These are phyloP conservation scores for Centrocercus urophasianus DNA, from an alignment of 2,113 vertebrate species.

Conservation along the genomic window DNA sequence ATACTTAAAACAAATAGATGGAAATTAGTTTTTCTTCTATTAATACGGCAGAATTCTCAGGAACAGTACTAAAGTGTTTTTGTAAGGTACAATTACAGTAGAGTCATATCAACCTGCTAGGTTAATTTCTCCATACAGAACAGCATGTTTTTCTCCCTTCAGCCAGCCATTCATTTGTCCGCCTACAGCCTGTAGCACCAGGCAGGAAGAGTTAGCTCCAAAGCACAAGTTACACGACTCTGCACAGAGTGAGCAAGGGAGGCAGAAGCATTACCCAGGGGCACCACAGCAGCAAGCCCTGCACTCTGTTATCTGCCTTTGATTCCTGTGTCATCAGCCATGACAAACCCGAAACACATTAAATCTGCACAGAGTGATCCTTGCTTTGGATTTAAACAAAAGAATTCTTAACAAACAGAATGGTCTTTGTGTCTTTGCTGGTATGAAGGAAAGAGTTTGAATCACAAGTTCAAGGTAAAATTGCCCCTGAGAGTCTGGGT, in stretches of 20 bases:
- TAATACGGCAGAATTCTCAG: constrained; percentile 43
- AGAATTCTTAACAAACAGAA: not conserved
- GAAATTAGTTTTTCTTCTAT: constrained; percentile 49
- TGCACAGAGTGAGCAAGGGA: not conserved
- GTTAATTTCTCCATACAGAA: constrained; percentile 42
- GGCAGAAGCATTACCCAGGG: not conserved
- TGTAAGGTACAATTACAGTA: constrained; percentile 55
- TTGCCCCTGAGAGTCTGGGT: not conserved
- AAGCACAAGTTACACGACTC: not conserved
- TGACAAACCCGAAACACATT: not conserved
- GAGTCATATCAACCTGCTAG: constrained; percentile 33
- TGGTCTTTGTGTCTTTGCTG: not conserved
- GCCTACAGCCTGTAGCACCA: constrained; percentile 52
- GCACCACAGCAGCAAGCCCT: not conserved
- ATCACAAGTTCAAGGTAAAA: not conserved
- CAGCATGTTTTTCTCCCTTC: constrained; percentile 42
- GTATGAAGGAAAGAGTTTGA: not conserved
- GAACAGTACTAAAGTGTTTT: constrained; percentile 2
- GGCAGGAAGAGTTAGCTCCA: constrained; percentile 1
- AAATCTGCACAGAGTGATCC: not conserved
- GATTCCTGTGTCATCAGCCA: not conserved
- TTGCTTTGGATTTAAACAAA: not conserved
- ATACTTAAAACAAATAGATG: constrained; percentile 57
- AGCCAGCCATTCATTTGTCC: constrained; percentile 69
- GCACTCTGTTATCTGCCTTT: not conserved